phyloP scores from a whole-genome alignment of 2,888 invertebrate species.

The Gonocerus acuteangulatus region DNA sequence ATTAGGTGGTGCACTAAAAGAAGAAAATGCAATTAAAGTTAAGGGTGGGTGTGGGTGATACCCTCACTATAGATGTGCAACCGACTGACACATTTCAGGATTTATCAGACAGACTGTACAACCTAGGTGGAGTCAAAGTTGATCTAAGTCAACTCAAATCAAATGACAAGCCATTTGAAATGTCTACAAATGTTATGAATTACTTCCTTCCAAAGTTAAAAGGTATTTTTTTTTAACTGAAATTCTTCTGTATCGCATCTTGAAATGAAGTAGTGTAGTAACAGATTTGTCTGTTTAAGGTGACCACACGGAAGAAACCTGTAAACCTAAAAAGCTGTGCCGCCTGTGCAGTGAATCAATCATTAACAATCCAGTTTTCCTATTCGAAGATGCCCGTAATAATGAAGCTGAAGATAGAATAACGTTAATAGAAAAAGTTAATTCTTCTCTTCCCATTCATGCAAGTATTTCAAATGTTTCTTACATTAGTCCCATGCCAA shows the following conservation, averaged over 20 bases:
- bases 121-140: constrained; percentile 30
- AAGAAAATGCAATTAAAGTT: constrained; percentile 35
- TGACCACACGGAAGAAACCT: too few species aligned
- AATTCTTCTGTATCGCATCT: background rate
- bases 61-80: constrained; percentile 33
- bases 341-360: constrained; percentile 30
- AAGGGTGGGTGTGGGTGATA: constrained; percentile 29
- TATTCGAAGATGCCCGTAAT: constrained; percentile 16
- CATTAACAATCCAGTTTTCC: constrained; percentile 16
- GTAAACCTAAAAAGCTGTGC: constrained; percentile 18
- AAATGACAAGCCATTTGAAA: constrained; percentile 34
- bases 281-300: background rate
- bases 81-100: constrained; percentile 34
- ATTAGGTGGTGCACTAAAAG: background rate
- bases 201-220: constrained; percentile 32
- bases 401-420: background rate
- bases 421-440: constrained; percentile 31
- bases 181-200: constrained; percentile 35
- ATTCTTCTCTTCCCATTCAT: constrained; percentile 30
- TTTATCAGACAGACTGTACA: constrained; percentile 30
- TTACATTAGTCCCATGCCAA: too few species aligned
- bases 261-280: background rate
- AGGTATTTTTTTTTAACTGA: too few species aligned
- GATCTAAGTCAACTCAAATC: constrained; percentile 33
- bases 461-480: constrained; percentile 24